A percentile compares a stretch with the other conserved stretches of the same genome.
Conservation (phyloP, 1,140 invertebrate genomes). For the Oncopodura yosiiana region DNA sequence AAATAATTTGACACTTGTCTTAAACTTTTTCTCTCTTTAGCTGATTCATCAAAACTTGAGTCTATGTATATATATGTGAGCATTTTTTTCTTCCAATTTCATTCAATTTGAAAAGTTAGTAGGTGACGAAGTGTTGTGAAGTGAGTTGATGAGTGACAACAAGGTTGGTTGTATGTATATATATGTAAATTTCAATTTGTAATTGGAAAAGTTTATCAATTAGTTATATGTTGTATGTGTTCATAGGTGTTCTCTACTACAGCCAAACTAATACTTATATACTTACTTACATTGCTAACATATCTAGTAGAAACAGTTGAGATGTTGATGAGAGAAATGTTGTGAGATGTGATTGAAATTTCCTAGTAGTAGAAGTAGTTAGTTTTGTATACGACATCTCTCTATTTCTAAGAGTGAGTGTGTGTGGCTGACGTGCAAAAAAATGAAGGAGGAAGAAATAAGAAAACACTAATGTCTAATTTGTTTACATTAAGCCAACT, state of each 20-base stretch:
- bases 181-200: slow-evolving; percentile 10
- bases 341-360: slow-evolving; percentile 8
- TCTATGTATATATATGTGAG: background rate
- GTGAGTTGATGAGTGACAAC: too few relatives aligned
- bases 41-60: background rate
- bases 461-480: too few relatives aligned
- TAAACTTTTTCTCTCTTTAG: background rate
- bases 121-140: too few relatives aligned
- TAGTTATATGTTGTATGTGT: slow-evolving; percentile 8
- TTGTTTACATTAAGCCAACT: too few relatives aligned
- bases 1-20: too few relatives aligned
- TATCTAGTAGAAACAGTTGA: background rate
- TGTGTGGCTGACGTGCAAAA: too few relatives aligned
- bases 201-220: slow-evolving; percentile 36
- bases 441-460: too few relatives aligned
- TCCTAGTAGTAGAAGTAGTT: background rate
- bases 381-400: background rate
- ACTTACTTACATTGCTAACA: background rate
- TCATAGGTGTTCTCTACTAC: background rate
- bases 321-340: slow-evolving; percentile 2
- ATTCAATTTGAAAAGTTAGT: too few relatives aligned
- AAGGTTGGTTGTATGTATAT: background rate
- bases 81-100: too few relatives aligned
- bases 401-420: background rate
- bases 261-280: background rate